Evolutionary conservation across 2,797 vertebrate genomes (phyloP), one percentile per base, ranked within the genome.

Genomic region (Geotrypetes seraphini): DNA sequence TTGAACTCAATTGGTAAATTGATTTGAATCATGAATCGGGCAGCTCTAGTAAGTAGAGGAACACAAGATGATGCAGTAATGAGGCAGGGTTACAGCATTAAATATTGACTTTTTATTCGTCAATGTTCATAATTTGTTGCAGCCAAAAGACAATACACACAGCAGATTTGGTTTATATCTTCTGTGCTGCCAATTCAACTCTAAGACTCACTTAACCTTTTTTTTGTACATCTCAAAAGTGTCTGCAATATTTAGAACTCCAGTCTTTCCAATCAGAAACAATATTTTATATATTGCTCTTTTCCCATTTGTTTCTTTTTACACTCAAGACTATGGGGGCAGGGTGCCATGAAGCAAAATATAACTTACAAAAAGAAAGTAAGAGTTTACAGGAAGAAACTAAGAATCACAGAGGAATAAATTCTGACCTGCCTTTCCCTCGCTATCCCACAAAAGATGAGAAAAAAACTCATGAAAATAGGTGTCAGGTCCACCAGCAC

Each of bases 61-160:
- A n/a, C n/a, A n/a, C n/a, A n/a, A n/a, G n/a, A n/a, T n/a, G n/a
- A n/a, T n/a, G n/a, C n/a, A n/a, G 57, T 33, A 60, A 68, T 38
- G 49, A 54, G 56, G 60, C 70, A 65, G 47, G 66, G 62, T 76
- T 71, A 71, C 66, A 72, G 76, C 71, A 79, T 83, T 80, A 75
- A 78, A 84, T 86, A 77, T 83, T 66, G 78, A 84, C 71, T 84
- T 84, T 77, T 94, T 92, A 86, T 87, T 92, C 92, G 88, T 93
- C 62, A 85, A 82, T 88, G 71, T 88, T 91, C 76, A 73, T 76
- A 79, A 86, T 92, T 88, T 90, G 70, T 91, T 90, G 89, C 88
- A 92, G 92, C 90, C 89, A 85, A 92, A 92, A 93, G 87, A 96
- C 92, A 91, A 89, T 85, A 89, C 88, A 96, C 88, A 96, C 88